Evolutionary conservation across 1,140 invertebrate genomes (phyloP).

Genomic region (Acromyrmex heyeri): DNA sequence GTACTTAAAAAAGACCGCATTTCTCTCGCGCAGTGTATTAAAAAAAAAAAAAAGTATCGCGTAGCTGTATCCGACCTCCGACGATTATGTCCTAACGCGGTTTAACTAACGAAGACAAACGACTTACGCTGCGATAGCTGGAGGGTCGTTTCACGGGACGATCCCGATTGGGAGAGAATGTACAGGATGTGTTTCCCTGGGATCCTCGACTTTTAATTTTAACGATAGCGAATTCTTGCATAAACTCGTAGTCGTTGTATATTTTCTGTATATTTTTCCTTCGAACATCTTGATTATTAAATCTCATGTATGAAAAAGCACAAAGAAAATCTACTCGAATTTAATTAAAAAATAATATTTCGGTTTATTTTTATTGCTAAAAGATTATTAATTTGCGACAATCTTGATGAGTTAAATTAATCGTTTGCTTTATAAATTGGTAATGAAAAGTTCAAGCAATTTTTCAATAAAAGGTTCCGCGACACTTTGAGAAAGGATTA

Average conservation of each 20-base stretch:
- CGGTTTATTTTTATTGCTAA: background rate
- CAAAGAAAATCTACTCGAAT: background rate
- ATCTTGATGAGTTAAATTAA: background rate
- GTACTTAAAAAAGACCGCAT: constrained; percentile 60
- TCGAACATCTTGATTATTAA: constrained; percentile 5
- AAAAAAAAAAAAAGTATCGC: constrained; percentile 51
- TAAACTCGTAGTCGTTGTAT: background rate
- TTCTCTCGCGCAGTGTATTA: constrained; percentile 59
- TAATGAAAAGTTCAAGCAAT: background rate
- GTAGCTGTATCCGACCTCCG: constrained; percentile 47
- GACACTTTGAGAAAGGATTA: background rate
- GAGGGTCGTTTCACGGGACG: constrained; percentile 57
- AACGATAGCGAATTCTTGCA: background rate
- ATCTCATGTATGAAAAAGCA: background rate
- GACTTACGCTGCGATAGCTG: constrained; percentile 44
- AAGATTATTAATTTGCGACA: constrained; percentile 16
- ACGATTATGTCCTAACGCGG: constrained; percentile 53
- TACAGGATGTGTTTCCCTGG: constrained; percentile 20
- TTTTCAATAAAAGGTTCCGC: background rate
- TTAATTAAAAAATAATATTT: background rate
- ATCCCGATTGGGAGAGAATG: constrained; percentile 34
- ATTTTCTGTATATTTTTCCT: background rate
- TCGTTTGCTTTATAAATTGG: background rate
- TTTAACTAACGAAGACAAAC: constrained; percentile 48
- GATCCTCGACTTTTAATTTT: constrained; percentile 25